Evolutionary conservation across 2,888 invertebrate species (phyloP), one percentile per base, ranked within the genome.

Genomic region (Didymodactylos carnosus): DNA sequence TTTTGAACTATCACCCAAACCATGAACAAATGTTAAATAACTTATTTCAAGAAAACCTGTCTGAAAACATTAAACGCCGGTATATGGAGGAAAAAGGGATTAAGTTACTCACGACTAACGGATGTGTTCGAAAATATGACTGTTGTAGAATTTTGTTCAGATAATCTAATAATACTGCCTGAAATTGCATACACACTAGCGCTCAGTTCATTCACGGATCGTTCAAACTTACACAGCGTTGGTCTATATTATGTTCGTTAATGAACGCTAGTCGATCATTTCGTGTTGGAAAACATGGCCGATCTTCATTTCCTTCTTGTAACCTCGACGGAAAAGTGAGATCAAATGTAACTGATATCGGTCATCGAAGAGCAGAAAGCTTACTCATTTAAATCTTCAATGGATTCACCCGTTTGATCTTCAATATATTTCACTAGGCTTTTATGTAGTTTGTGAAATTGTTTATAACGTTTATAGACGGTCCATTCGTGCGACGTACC

Each of bases 91-190:
- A n/a, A n/a, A n/a, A 46, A 46, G 23, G 25, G n/a, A 23, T 43
- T 43, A n/a, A 39, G 46, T 23, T 40, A 27, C 35, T 69, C 43
- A 73, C 73, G 25, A 74, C 53, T 29, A 39, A 35, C 23, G 25
- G 13, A 71, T 71, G 41, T 29, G 40, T 39, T 53, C 74, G 40
- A 51, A 53, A 71, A 39, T 71, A 53, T n/a, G 53, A 35, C 71
- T 70, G 71, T 35, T 71, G 53, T 23, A 74, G 69, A 3, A 74
- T 19, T 25, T 53, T 40, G 41, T 74, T 71, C n/a, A 74, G n/a
- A 69, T 74, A 74, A 49, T 43, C 11, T 49, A 53, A 53, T 39
- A 74, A 25, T 19, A 25, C 11, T 74, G 40, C 71, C 74, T 74
- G 29, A 19, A 69, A 39, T 53, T n/a, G 46, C 13, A 29, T 27